Conservation (phyloP, 2,888 invertebrate genomes). For the Ectemnius continuus region DNA sequence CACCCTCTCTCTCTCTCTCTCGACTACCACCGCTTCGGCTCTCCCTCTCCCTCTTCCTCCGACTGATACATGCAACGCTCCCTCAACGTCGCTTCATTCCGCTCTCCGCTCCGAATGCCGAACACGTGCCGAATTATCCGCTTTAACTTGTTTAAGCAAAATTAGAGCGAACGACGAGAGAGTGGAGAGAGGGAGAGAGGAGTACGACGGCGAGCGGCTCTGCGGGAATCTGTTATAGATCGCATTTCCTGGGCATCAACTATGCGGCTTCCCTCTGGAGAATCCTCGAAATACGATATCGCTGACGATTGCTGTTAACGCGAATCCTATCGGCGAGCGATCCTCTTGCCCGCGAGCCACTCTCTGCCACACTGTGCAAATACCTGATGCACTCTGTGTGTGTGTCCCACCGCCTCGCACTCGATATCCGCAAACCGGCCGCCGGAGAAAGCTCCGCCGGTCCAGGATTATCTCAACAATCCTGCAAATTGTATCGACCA, state of each 20-base stretch:
- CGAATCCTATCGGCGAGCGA: slow-evolving; percentile 27
- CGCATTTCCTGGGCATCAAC: slow-evolving; percentile 17
- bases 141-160: slow-evolving; percentile 4
- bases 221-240: slow-evolving; percentile 4
- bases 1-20: background rate
- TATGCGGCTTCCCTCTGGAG: slow-evolving; percentile 12
- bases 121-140: background rate
- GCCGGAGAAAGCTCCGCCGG: no score
- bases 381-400: no score
- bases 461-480: no score
- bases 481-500: no score
- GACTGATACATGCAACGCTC: background rate
- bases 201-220: slow-evolving; percentile 10
- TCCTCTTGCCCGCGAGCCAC: slow-evolving; percentile 7
- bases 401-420: no score
- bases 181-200: no score
- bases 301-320: slow-evolving; percentile 32
- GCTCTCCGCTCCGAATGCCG: background rate
- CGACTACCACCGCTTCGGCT: background rate
- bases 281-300: slow-evolving; percentile 34
- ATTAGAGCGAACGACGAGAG: background rate
- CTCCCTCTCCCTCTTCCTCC: background rate
- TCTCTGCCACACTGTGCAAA: slow-evolving; percentile 7
- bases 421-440: no score
- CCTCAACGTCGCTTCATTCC: background rate